Evolutionary conservation across 2,797 vertebrate species (phyloP), one percentile per base, ranked within the genome.

Genomic region (Rhabdomys pumilio): DNA sequence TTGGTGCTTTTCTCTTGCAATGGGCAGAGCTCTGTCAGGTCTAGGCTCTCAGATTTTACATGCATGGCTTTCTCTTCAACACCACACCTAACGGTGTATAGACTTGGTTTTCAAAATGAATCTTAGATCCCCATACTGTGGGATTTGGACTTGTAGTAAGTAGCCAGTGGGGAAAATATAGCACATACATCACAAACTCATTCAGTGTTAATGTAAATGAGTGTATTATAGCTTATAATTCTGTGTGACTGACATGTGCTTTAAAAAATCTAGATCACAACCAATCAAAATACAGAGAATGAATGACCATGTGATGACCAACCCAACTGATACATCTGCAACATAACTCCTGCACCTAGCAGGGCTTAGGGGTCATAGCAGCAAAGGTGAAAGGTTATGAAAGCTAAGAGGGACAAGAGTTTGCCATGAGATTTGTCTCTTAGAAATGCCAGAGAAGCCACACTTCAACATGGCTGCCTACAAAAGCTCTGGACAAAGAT

Each of bases 101-200:
- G 34, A 93, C 12, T 12, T 90, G 26, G 9, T 50, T 95, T 92
- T 65, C 17, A 85, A 95, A 94, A 57, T 29, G 11, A 76, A 34
- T 12, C 53, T 89, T 11, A 63, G 61, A 41, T 5, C 0, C 15
- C 6, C 38, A 17, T 4, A 31, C n/a, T 38, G 31, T n/a, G 94
- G 29, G 87, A 61, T 38, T n/a, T 86, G 50, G 34, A 41, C 72
- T 89, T 89, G 80, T 29, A 15, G 50, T 15, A 93, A 15, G 50
- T 15, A 93, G 79, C 24, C 57, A 38, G 0, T 50, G 34, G 95
- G 61, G 84, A 81, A 72, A 87, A 10, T 47, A 47, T 1, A 75
- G 80, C n/a, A 73, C 57, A 26, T 41, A n/a, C 47, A 93, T 91
- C 80, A 87, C 47, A 44, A 44, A 89, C 8, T 87, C 38, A 67